These are phyloP conservation scores for Lasiommata megera DNA, from an alignment of 2,888 invertebrate genomes.

Conservation along the genomic window DNA sequence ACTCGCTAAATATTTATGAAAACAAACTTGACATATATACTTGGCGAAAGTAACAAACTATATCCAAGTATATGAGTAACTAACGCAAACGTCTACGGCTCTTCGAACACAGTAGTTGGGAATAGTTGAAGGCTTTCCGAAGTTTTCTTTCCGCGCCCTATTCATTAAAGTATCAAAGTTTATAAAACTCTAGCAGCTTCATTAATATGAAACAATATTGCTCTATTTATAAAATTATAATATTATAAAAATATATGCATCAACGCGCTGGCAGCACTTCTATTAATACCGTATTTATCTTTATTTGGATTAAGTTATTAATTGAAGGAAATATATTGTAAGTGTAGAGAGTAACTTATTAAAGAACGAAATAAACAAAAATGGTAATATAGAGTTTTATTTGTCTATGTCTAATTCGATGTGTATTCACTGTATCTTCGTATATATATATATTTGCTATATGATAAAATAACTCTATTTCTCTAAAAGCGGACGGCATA, in stretches of 20 bases:
- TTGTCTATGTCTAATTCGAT: constrained; percentile 5
- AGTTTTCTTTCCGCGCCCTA: neutral
- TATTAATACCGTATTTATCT: too few species aligned
- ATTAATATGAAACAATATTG: neutral
- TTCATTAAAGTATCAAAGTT: neutral
- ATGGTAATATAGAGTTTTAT: neutral
- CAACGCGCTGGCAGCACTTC: too few species aligned
- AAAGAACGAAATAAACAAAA: neutral
- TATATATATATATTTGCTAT: neutral
- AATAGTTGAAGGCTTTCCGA: neutral
- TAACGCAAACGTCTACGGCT: neutral
- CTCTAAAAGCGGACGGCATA: constrained; percentile 12
- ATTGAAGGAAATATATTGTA: too few species aligned
- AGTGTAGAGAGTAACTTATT: too few species aligned
- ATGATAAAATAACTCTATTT: neutral
- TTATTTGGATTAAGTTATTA: too few species aligned
- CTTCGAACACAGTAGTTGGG: neutral
- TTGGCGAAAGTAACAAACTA: neutral
- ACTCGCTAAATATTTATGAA: neutral
- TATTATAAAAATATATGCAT: neutral
- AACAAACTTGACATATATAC: neutral
- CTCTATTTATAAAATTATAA: neutral
- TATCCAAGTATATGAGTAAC: neutral
- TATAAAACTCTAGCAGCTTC: neutral
- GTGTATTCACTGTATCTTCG: neutral